Base-by-base conservation (phyloP, 2,113 vertebrate species). In the Percopsis transmontana region DNA sequence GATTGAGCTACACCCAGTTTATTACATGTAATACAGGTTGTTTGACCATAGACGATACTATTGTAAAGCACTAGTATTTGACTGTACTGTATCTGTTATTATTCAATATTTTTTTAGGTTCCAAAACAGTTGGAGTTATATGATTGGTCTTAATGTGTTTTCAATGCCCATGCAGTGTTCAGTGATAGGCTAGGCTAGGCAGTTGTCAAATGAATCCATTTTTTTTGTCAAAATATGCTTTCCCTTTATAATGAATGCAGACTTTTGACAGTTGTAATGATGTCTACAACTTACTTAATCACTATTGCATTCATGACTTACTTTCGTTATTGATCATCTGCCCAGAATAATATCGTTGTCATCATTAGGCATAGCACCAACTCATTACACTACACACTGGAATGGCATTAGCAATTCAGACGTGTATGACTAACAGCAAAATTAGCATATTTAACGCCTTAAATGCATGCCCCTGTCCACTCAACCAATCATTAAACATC, bases 401-500 rank as follows among this genome's bases (percentile, higher is more conserved):
- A 3, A 72, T 66, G 56, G 58, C 68, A 75, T 78, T 68, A 67
- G 55, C 62, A 54, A 68, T 62, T 44, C 58, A 66, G 58, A 59
- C 39, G 13, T 58, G 62, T 64, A 72, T 68, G 73, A 78, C 80
- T 72, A 77, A 77, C 41, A 47, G 60, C 44, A 61, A 65, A 67
- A 82, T 82, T 68, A 64, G 59, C 65, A 73, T 79, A 72, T 66
- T 76, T 58, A 1, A 62, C 45, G 63, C 62, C 70, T 33, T 52
- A 70, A 62, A 57, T 41, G 40, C 66, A 72, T 55, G 68, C 33
- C 53, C 60, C 74, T 77, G 27, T 68, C 67, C 13, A 19, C 63
- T 72, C n/a, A n/a, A n/a, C 14, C 2, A 70, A 83, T 83, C 66
- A 68, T 55, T 47, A 77, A 69, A 72, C 70, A 68, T 83, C 77